Conservation (phyloP, 2,888 invertebrate species). For the Spodoptera picta region DNA sequence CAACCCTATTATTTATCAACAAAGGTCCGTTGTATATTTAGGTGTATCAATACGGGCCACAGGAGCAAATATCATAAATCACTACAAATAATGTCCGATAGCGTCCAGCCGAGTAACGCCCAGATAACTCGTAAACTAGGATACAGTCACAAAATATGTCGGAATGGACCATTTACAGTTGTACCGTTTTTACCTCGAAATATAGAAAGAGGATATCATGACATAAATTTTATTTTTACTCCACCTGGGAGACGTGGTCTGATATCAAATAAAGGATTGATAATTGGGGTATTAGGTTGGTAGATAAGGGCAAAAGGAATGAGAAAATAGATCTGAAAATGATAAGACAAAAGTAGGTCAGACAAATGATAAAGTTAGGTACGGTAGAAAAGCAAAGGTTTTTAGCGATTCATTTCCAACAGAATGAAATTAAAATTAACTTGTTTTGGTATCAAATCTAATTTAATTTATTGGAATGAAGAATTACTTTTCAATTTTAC, state of each 20-base stretch:
- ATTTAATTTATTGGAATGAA: too few relatives aligned
- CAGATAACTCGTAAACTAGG: slow-evolving; percentile 64
- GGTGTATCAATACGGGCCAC: slow-evolving; percentile 52
- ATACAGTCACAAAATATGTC: slow-evolving; percentile 53
- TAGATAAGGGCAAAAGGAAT: slow-evolving; percentile 5
- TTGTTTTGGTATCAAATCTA: too few relatives aligned
- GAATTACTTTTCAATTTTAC: too few relatives aligned
- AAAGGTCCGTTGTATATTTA: slow-evolving; percentile 43
- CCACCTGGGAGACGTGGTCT: slow-evolving; percentile 36
- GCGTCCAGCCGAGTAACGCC: slow-evolving; percentile 54
- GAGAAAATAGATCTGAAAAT: slow-evolving; percentile 16
- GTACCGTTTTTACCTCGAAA: slow-evolving; percentile 30
- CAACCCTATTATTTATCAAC: slow-evolving; percentile 47
- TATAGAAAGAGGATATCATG: slow-evolving; percentile 39
- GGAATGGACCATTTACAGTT: slow-evolving; percentile 43
- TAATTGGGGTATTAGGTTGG: slow-evolving; percentile 17
- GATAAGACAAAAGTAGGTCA: background rate
- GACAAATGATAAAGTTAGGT: background rate
- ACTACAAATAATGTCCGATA: slow-evolving; percentile 64
- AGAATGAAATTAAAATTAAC: too few relatives aligned
- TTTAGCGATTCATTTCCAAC: background rate
- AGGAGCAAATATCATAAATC: slow-evolving; percentile 64
- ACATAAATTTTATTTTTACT: slow-evolving; percentile 57
- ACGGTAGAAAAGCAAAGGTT: background rate
- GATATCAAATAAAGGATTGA: slow-evolving; percentile 21